These are phyloP conservation scores for Drosophila trapezifrons DNA, from an alignment of 1,140 invertebrate species.

Conservation along the genomic window DNA sequence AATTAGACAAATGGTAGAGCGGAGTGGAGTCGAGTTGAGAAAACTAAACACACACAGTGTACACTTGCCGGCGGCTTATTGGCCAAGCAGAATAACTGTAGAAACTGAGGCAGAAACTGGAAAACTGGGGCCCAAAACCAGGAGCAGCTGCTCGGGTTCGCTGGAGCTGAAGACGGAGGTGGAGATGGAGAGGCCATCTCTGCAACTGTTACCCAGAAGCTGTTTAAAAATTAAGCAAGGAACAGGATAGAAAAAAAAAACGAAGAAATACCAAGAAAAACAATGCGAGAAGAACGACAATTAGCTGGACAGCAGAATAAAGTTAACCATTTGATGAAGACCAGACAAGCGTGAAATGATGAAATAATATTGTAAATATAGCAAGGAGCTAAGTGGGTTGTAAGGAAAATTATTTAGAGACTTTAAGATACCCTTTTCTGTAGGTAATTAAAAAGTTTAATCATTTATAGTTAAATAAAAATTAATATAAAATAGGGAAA, in stretches of 20 bases:
- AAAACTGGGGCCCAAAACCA: conserved; percentile 11
- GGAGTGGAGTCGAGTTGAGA: neutral
- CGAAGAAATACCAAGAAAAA: conserved; percentile 32
- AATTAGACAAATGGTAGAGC: conserved; percentile 62
- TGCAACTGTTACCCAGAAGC: conserved; percentile 41
- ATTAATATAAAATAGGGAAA: neutral
- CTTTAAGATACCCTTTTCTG: neutral
- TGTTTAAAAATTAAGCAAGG: conserved; percentile 48
- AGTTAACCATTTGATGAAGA: conserved; percentile 71
- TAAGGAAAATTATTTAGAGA: neutral
- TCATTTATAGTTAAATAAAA: neutral
- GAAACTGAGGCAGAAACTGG: conserved; percentile 26
- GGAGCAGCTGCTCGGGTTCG: conserved; percentile 63
- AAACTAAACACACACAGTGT: conserved; percentile 67
- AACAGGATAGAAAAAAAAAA: conserved; percentile 2
- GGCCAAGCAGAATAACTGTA: conserved; percentile 49
- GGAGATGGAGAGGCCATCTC: conserved; percentile 23
- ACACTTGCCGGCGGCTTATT: conserved; percentile 50
- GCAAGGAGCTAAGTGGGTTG: neutral
- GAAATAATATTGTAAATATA: conserved; percentile 62
- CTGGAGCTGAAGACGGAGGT: conserved; percentile 56
- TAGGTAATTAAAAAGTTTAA: neutral
- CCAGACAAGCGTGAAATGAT: conserved; percentile 67
- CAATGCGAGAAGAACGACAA: conserved; percentile 65
- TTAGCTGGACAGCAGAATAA: conserved; percentile 57